Conservation (phyloP, 1,140 invertebrate species). For the Yoshiicerus persimilis region DNA sequence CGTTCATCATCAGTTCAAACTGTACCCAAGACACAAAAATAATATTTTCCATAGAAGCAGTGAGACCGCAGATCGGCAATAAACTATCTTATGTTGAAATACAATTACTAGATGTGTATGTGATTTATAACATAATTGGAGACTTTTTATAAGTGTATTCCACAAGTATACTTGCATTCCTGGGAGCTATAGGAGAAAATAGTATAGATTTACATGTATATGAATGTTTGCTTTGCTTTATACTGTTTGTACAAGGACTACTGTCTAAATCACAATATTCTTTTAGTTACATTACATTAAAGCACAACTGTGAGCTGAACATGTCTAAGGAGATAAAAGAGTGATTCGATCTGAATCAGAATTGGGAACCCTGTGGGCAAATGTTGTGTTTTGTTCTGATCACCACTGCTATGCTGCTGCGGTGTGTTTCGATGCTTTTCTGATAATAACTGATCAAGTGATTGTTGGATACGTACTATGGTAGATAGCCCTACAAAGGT, state of each 20-base stretch:
- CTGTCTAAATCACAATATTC: not conserved
- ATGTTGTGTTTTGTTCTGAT: conserved; percentile 9
- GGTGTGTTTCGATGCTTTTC: conserved; percentile 9
- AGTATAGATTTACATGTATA: not conserved
- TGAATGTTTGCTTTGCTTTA: not conserved
- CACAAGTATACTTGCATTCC: too few relatives aligned
- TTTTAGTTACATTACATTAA: conserved; percentile 8
- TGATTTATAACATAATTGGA: too few relatives aligned
- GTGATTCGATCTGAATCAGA: conserved; percentile 16
- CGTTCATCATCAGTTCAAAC: not conserved
- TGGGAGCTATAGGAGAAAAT: not conserved
- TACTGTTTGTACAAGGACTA: not conserved
- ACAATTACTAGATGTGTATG: not conserved
- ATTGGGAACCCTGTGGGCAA: conserved; percentile 13
- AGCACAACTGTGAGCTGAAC: conserved; percentile 7
- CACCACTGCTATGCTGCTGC: not conserved
- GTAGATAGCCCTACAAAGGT: not conserved
- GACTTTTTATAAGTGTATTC: too few relatives aligned
- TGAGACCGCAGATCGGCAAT: too few relatives aligned
- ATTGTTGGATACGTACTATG: not conserved
- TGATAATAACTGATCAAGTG: conserved; percentile 3
- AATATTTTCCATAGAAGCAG: not conserved
- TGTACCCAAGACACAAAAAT: not conserved
- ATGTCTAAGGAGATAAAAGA: conserved; percentile 20
- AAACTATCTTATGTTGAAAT: not conserved